Conservation (phyloP, 2,888 invertebrate genomes). For the Druceiella hillmani region DNA sequence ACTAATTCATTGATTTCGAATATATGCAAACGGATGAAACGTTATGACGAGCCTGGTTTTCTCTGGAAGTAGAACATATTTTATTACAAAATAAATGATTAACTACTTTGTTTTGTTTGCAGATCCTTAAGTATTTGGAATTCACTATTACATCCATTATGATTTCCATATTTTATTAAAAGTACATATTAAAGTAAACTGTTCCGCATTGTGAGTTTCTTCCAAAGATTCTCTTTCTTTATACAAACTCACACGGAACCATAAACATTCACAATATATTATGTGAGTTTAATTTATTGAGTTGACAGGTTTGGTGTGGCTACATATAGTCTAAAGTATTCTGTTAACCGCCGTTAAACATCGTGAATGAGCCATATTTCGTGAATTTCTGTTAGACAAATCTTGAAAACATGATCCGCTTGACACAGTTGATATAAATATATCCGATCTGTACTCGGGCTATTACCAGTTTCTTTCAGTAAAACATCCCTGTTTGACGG, state of each 20-base stretch:
- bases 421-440: constrained; percentile 20
- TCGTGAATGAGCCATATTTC: constrained; percentile 19
- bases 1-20: too few species aligned
- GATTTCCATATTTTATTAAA: too few species aligned
- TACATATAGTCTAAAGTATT: constrained; percentile 22
- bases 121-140: too few species aligned
- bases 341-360: constrained; percentile 24
- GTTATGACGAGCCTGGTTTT: too few species aligned
- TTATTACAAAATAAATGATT: too few species aligned
- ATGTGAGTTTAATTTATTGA: constrained; percentile 12
- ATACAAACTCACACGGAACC: constrained; percentile 20
- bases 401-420: constrained; percentile 16
- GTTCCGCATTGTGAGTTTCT: too few species aligned
- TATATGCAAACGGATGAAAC: too few species aligned
- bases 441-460: constrained; percentile 22
- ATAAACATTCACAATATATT: constrained; percentile 20
- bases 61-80: too few species aligned
- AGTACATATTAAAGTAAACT: too few species aligned
- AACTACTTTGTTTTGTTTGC: too few species aligned
- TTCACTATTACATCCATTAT: too few species aligned
- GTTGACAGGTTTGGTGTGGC: constrained; percentile 14
- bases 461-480: constrained; percentile 2
- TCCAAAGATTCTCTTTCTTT: too few species aligned
- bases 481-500: neutral
- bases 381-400: constrained; percentile 18